Conservation (phyloP, 2,797 vertebrate species). For the Myotis planiceps region DNA sequence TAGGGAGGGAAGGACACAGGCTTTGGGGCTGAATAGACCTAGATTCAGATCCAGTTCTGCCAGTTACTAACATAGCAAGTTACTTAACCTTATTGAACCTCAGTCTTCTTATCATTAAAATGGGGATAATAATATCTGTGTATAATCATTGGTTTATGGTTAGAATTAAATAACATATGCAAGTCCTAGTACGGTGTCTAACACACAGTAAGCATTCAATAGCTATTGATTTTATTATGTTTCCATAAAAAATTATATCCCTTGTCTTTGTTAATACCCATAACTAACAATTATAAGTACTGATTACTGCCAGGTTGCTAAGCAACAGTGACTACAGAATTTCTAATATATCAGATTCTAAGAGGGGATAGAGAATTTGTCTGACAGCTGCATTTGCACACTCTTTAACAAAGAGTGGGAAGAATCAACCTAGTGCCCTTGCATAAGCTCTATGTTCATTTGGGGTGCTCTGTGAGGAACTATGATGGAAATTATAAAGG, state of each 20-base stretch:
- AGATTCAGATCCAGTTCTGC: background rate
- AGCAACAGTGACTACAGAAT: background rate
- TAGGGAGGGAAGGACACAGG: background rate
- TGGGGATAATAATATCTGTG: background rate
- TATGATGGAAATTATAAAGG: background rate
- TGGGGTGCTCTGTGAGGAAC: background rate
- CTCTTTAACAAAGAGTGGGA: background rate
- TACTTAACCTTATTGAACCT: background rate
- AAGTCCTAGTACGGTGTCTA: background rate
- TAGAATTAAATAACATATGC: background rate
- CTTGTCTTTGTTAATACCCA: background rate
- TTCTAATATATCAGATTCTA: background rate
- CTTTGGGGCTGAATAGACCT: background rate
- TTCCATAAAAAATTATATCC: background rate
- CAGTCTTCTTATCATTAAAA: conserved; percentile 20
- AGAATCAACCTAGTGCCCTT: background rate
- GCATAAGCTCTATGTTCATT: background rate
- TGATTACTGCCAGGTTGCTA: background rate
- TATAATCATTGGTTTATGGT: background rate
- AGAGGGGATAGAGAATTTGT: background rate
- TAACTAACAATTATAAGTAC: background rate
- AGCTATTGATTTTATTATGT: conserved; percentile 8
- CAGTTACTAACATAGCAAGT: background rate
- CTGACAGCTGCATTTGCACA: background rate
- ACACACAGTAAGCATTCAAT: background rate